A percentile compares a stretch with the other conserved stretches of the same genome.
These are phyloP conservation scores for Alligator sinensis DNA, from an alignment of 2,113 vertebrate species.

Conservation along the genomic window DNA sequence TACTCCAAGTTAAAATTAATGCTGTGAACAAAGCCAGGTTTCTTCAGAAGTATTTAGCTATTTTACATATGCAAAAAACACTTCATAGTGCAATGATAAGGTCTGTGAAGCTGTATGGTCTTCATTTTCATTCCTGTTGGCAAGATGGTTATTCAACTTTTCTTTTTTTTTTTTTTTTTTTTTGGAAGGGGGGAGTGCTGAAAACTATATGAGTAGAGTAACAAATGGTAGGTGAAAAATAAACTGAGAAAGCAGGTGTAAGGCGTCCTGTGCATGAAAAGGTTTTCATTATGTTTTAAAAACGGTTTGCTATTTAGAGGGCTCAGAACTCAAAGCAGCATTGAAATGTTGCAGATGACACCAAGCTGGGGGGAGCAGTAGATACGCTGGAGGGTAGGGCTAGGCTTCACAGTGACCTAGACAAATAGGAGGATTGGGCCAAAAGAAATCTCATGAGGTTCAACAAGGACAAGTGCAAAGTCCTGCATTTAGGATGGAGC, in stretches of 20 bases:
- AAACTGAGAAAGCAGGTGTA: not conserved
- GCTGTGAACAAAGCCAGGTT: slow-evolving; percentile 36
- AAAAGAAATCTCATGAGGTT: too few relatives aligned
- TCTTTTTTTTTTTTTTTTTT: not conserved
- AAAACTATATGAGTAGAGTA: not conserved
- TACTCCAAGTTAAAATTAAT: slow-evolving; percentile 29
- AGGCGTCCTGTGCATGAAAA: not conserved
- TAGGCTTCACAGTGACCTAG: too few relatives aligned
- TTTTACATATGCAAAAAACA: slow-evolving; percentile 51
- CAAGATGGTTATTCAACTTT: not conserved
- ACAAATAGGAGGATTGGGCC: too few relatives aligned
- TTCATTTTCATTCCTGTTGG: slow-evolving; percentile 23
- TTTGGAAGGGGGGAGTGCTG: not conserved
- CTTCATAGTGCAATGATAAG: slow-evolving; percentile 41
- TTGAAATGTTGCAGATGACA: not conserved
- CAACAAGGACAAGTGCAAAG: too few relatives aligned
- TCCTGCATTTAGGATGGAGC: too few relatives aligned
- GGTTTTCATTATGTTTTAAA: not conserved
- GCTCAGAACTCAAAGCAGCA: not conserved
- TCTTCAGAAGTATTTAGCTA: slow-evolving; percentile 56
- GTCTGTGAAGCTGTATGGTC: not conserved
- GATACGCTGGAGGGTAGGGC: too few relatives aligned
- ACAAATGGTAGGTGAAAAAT: too few relatives aligned
- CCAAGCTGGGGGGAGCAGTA: too few relatives aligned
- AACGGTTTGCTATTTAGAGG: not conserved